Conservation (phyloP, 2,113 vertebrate genomes). For the Oxyruncus cristatus region DNA sequence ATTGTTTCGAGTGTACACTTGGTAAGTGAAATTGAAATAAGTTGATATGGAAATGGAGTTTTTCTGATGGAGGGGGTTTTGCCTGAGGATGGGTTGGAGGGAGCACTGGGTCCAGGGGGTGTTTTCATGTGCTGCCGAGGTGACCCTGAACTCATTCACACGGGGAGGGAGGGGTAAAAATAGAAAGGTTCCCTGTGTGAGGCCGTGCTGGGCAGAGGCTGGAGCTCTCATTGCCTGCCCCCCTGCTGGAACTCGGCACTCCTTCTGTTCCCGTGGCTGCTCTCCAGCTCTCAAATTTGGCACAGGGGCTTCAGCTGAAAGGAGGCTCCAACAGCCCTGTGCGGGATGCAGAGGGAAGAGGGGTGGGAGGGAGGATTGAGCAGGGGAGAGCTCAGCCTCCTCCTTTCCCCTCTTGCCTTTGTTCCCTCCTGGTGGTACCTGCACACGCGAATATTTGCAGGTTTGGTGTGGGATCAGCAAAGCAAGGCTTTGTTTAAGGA, state of each 20-base stretch:
- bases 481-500: background rate
- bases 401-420: background rate
- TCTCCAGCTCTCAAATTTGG: background rate
- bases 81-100: background rate
- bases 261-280: background rate
- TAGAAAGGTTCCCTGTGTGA: background rate
- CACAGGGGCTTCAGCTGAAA: background rate
- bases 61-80: background rate
- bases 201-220: background rate
- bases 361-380: background rate
- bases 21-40: background rate
- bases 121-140: background rate
- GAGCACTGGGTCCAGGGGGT: background rate
- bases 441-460: accelerated
- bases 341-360: background rate
- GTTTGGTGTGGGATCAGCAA: background rate
- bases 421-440: background rate
- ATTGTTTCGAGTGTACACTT: background rate
- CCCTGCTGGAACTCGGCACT: background rate
- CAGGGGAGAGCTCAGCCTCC: background rate
- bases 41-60: background rate
- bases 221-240: background rate
- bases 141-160: background rate
- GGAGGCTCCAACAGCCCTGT: background rate
- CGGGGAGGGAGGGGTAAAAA: background rate